A percentile compares a stretch with the other conserved stretches of the same genome.
phyloP scores from a whole-genome alignment of 2,797 vertebrate genomes.

The Echiichthys vipera region DNA sequence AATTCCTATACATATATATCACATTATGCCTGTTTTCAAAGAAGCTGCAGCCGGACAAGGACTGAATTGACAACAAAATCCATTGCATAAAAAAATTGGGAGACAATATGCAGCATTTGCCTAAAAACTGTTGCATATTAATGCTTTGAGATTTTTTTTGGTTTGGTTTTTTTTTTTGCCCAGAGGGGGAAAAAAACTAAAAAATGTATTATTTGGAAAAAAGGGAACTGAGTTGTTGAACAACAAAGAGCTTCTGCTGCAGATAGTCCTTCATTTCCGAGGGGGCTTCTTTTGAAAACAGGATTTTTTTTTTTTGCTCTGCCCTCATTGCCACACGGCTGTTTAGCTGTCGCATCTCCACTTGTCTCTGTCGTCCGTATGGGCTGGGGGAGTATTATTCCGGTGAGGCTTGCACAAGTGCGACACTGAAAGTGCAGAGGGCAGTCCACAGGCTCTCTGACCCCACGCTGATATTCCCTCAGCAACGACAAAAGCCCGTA shows the following conservation, averaged over 20 bases:
- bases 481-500: constrained; percentile 35
- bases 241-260: constrained; percentile 67
- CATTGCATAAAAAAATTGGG: constrained; percentile 53
- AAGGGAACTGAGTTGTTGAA: constrained; percentile 58
- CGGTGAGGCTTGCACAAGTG: constrained; percentile 47
- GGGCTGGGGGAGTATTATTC: constrained; percentile 57
- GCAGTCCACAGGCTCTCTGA: constrained; percentile 67
- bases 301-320: constrained; percentile 68
- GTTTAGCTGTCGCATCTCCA: constrained; percentile 69
- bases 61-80: constrained; percentile 71
- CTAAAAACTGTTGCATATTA: constrained; percentile 75
- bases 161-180: constrained; percentile 35
- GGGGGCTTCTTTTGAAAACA: constrained; percentile 80
- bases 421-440: constrained; percentile 65
- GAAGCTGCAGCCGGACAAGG: constrained; percentile 82
- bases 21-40: constrained; percentile 89
- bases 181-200: constrained; percentile 14
- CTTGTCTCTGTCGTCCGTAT: constrained; percentile 61
- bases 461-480: constrained; percentile 62
- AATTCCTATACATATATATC: constrained; percentile 89
- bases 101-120: constrained; percentile 65
- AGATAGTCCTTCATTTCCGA: constrained; percentile 63
- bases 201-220: constrained; percentile 46
- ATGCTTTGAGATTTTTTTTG: constrained; percentile 51
- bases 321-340: constrained; percentile 51